Percentiles rank a stretch among this genome's conserved stretches.
Conservation (phyloP, 2,797 vertebrate species). For the Acomys russatus region DNA sequence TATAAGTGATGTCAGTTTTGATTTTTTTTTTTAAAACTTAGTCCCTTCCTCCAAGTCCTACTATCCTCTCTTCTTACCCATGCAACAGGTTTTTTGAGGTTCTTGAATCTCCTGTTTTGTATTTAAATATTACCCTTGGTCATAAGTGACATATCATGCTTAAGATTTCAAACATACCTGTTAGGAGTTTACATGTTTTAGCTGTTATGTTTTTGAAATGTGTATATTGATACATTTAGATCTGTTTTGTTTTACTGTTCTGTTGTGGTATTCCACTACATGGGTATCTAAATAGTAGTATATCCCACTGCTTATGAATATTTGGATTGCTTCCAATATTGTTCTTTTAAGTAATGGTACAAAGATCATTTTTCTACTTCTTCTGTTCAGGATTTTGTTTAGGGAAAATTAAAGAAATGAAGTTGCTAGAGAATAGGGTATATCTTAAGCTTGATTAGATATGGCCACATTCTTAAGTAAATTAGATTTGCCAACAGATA, state of each 20-base stretch:
- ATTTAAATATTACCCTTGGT: not conserved
- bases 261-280: not conserved
- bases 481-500: not conserved
- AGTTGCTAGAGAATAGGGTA: slow-evolving; percentile 2
- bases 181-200: not conserved
- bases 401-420: not conserved
- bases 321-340: slow-evolving; percentile 7
- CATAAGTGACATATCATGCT: not conserved
- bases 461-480: not conserved
- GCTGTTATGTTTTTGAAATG: not conserved
- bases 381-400: not conserved
- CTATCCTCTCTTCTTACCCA: not conserved
- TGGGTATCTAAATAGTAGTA: not conserved
- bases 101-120: slow-evolving; percentile 36
- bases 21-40: not conserved
- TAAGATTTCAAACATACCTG: not conserved
- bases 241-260: not conserved
- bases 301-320: not conserved
- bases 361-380: not conserved
- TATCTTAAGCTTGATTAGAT: not conserved
- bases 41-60: not conserved
- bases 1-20: not conserved
- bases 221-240: not conserved
- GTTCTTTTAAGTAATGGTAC: not conserved
- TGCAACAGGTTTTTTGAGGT: not conserved